Evolutionary conservation across 2,113 vertebrate genomes (phyloP), one percentile per base, ranked within the genome.

Genomic region (Cercopithecus mona): DNA sequence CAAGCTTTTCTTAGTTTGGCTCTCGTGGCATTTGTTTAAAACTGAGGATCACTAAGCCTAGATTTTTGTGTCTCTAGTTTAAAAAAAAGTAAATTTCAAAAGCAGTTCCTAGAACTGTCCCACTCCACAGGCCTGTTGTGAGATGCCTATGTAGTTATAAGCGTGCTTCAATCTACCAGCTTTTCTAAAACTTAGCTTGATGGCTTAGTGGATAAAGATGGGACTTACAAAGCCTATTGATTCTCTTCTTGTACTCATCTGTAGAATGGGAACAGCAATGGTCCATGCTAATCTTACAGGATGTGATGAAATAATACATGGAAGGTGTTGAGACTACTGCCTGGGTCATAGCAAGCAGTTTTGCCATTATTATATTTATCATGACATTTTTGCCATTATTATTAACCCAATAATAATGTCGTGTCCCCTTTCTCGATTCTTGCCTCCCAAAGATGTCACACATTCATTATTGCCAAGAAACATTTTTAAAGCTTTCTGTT

Each of bases 1-100:
- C 72, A 88, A n/a, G 23, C 6, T 32, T 48, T 80, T 89, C 86
- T 84, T 88, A 61, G 22, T 75, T 52, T n/a, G 30, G n/a, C 48
- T 94, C 8, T 95, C 50, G n/a, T 27, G 10, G 70, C 59, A 86
- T 95, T 86, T 95, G 32, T 89, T 88, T 35, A n/a, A 96, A 85
- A 90, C 59, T 32, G 6, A 82, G 23, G 57, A 45, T 82, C 59
- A 23, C 45, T 90, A 38, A 95, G 57, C 43, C 48, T 94, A 57
- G 73, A 86, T 94, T 91, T 68, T 83, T 94, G 14, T 73, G 70
- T 96, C 88, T 52, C n/a, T 43, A 70, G 30, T 84, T 80, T 25
- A 55, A 87, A 93, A 45, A 57, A 40, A 94, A 27, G 38, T 52
- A 35, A 82, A 57, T 80, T 84, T 16, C 85, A 66, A 38, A 87